phyloP scores from a whole-genome alignment of 2,113 vertebrate species.

The Scopus umbretta region DNA sequence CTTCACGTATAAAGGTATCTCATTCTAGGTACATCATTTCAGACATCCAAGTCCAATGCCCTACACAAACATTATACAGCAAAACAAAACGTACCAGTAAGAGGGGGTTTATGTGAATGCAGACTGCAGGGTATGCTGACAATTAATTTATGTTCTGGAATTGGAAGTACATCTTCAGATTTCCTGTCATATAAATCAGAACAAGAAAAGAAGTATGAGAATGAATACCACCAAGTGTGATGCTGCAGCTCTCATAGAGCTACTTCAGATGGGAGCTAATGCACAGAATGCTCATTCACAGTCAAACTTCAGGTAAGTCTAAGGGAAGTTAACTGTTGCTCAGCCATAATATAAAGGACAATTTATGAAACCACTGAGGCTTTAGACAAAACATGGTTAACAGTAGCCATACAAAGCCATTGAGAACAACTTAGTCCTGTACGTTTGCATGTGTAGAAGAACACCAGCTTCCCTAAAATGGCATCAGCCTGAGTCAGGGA shows the following conservation, averaged over 20 bases:
- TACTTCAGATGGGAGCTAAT: neutral
- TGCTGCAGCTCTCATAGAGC: neutral
- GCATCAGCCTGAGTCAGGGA: neutral
- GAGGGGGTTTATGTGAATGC: conserved; percentile 93
- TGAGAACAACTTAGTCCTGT: neutral
- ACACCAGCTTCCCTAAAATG: neutral
- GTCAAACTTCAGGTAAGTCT: neutral
- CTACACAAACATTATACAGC: neutral
- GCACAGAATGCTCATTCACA: neutral
- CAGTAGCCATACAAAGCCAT: neutral
- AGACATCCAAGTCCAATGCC: neutral
- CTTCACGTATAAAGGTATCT: neutral
- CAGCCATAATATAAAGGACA: neutral
- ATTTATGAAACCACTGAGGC: neutral
- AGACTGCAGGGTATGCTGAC: conserved; percentile 89
- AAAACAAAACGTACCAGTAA: conserved; percentile 76
- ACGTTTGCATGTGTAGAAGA: neutral
- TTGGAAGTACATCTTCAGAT: conserved; percentile 27
- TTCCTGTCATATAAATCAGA: conserved; percentile 58
- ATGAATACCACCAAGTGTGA: neutral
- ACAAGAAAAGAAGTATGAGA: neutral
- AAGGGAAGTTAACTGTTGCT: neutral
- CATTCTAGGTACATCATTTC: neutral
- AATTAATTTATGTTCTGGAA: conserved; percentile 84
- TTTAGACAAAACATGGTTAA: neutral